Conservation (phyloP, 2,113 vertebrate genomes). For the Cercocebus atys region DNA sequence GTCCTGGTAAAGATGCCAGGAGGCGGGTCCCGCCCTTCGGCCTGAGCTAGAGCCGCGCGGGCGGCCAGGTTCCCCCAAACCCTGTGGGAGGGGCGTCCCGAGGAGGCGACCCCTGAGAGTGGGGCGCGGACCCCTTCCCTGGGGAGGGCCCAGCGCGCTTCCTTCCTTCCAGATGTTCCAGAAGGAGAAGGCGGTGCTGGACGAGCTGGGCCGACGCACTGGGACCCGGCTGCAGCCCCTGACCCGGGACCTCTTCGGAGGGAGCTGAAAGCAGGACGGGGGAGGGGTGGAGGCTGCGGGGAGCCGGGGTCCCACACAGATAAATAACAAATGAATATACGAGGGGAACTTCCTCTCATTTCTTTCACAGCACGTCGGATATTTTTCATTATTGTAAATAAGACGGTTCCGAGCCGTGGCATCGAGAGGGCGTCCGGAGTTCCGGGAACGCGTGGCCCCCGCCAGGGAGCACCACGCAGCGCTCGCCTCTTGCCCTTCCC, state of each 20-base stretch:
- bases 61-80: background rate
- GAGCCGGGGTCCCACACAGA: too few relatives aligned
- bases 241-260: slow-evolving; percentile 82
- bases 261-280: background rate
- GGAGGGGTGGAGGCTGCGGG: too few relatives aligned
- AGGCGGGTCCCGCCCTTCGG: background rate
- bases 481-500: too few relatives aligned
- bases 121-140: background rate
- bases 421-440: too few relatives aligned
- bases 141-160: background rate
- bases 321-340: background rate
- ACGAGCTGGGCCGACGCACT: slow-evolving; percentile 85
- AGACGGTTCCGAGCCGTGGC: background rate
- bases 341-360: background rate
- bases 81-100: background rate
- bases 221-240: slow-evolving; percentile 88
- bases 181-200: slow-evolving; percentile 89
- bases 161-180: slow-evolving; percentile 88
- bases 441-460: too few relatives aligned
- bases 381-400: background rate
- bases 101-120: too few relatives aligned
- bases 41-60: too few relatives aligned
- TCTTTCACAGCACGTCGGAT: background rate
- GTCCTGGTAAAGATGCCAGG: background rate
- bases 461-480: too few relatives aligned